Percentiles rank a stretch among this genome's conserved stretches.
Conservation (phyloP, 2,888 invertebrate genomes). For the Cyrtodaria siliqua region DNA sequence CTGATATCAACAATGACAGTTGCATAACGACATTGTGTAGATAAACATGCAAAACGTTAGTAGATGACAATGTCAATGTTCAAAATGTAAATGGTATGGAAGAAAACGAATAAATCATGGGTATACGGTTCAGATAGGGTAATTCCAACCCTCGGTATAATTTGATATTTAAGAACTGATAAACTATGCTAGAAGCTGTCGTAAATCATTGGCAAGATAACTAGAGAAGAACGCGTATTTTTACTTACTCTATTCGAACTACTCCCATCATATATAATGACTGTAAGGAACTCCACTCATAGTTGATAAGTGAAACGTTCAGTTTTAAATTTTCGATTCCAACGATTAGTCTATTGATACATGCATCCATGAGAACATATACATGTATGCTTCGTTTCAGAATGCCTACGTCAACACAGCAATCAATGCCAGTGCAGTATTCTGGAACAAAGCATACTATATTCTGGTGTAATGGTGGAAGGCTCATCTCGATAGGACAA, state of each 20-base stretch:
- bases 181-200: no score
- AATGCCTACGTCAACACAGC: constrained; percentile 23
- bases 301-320: constrained; percentile 21
- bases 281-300: constrained; percentile 23
- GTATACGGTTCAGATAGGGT: no score
- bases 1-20: no score
- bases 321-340: constrained; percentile 23
- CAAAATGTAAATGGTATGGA: no score
- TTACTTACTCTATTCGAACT: constrained; percentile 51
- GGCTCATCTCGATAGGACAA: constrained; percentile 2
- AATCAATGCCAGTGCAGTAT: constrained; percentile 25
- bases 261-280: constrained; percentile 48
- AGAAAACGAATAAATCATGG: no score
- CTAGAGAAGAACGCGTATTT: no score
- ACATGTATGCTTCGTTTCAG: constrained; percentile 13
- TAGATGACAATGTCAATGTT: no score
- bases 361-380: constrained; percentile 22
- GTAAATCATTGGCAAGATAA: no score
- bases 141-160: no score
- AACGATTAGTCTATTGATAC: constrained; percentile 20
- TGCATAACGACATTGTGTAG: no score
- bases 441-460: constrained; percentile 22
- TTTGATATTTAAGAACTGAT: no score
- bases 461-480: constrained; percentile 8
- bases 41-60: no score